Base-by-base conservation (phyloP, 2,888 invertebrate genomes). In the Anticlea derivata region DNA sequence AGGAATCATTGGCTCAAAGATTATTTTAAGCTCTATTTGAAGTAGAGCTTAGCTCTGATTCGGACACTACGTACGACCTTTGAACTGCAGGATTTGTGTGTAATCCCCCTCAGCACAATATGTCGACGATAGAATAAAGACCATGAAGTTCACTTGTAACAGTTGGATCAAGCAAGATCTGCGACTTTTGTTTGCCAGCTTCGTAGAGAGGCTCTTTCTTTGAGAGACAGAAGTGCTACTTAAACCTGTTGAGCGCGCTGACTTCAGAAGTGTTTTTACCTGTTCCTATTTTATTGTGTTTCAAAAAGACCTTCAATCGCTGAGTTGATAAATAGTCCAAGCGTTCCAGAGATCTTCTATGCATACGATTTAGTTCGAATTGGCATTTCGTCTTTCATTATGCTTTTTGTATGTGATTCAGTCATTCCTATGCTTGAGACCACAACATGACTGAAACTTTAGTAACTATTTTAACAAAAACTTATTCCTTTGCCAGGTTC, bases 401-500 rank as follows among this genome's bases (percentile, higher is more conserved):
- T 17, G 4, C 2, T 3, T 4, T 3, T 17, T 17, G 17, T 17
- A 3, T 4, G n/a, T n/a, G n/a, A n/a, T n/a, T n/a, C n/a, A n/a
- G n/a, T n/a, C n/a, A n/a, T n/a, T n/a, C n/a, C n/a, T n/a, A n/a
- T n/a, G n/a, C n/a, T n/a, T n/a, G n/a, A n/a, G n/a, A n/a, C n/a
- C n/a, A n/a, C n/a, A n/a, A n/a, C n/a, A n/a, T n/a, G n/a, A n/a
- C n/a, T n/a, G 4, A 17, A 4, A 17, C 2, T 17, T 17, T 17
- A 4, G 17, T 17, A 27, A 8, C n/a, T 5, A 17, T 8, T 11
- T 35, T n/a, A n/a, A n/a, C n/a, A n/a, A n/a, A n/a, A n/a, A n/a
- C 7, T 23, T 1, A 17, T 11, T 30, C 10, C 29, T 11, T 7
- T n/a, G 10, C n/a, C 92, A 94, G 80, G 93, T 94, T 56, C 92